Evolutionary conservation across 2,797 vertebrate genomes (phyloP), one percentile per base, ranked within the genome.

Genomic region (Sebastes minor): DNA sequence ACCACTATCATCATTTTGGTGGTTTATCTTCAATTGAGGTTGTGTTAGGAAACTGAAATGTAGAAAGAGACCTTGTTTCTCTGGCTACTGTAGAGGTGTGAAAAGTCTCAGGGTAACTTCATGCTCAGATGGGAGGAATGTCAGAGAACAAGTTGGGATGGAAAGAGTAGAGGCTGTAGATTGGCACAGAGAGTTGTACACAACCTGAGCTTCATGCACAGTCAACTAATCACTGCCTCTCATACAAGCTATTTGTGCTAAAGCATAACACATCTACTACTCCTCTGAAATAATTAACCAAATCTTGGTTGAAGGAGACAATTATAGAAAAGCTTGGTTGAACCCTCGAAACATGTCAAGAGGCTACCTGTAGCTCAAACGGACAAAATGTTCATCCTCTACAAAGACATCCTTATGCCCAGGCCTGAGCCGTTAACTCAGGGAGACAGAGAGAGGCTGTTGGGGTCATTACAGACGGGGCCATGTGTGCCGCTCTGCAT

Each of bases 371-470:
- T 32, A 74, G 84, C 87, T 82, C 84, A 74, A 89, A 88, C 49
- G 68, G 81, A 89, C 84, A 79, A 76, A 88, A 88, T 74, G 81
- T 86, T 60, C 81, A 88, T 93, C 80, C 56, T 80, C 80, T 27
- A 95, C 95, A 95, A 95, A 95, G 94, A 86, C 80, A 28, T 71
- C 81, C 85, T 92, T 95, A 91, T 93, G 85, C 86, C 30, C 28
- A 2, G 70, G 66, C 63, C 85, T 46, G 60, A 85, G 71, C 80
- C 60, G 82, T 86, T 87, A 46, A 52, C 71, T 60, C 38, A 35
- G 63, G 8, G 64, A 87, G 72, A 92, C 90, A 91, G 89, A 89
- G 84, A 69, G 76, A 72, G 71, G 76, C 81, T 92, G 91, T 89
- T 91, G 72, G 78, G 85, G 62, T 82, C 71, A 75, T 83, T 86